Base-by-base conservation (phyloP, 2,797 vertebrate species). In the Podarcis siculus region DNA sequence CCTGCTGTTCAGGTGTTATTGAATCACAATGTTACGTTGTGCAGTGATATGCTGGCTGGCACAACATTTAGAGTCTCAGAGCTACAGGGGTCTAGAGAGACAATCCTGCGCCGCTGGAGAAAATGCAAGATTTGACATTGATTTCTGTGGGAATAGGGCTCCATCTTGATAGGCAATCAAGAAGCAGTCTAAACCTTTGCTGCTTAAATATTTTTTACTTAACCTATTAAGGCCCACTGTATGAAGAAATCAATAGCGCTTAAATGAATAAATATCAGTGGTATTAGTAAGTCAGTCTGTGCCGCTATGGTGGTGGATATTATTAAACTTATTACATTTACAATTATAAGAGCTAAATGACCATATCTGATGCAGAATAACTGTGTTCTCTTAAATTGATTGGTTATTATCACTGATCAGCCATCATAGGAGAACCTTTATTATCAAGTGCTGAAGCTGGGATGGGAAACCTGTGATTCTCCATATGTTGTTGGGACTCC, bases 231-330 rank as follows among this genome's bases (percentile, higher is more conserved):
- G n/a, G 67, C 27, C 30, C 37, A 64, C 35, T 64, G 69, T 58
- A 84, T 85, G 76, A 84, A 84, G 45, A 88, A 79, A 80, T 75
- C 78, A 81, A 76, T 67, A 80, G 3, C 69, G 49, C 55, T 85
- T 89, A 66, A 89, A 75, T n/a, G 25, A 79, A 85, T 66, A 79
- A 85, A 37, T 73, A 75, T 55, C 79, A 75, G 55, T 49, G 81
- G 32, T 79, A 45, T 83, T 30, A 21, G 45, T 39, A 61, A 61
- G 55, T 27, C 35, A 83, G 82, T 23, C 15, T 72, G 35, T 58
- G 82, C 75, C 13, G 7, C 23, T 32, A 6, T 19, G 30, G 30
- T 27, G 12, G 17, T 58, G 61, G 66, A 8, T 39, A 72, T 79
- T 71, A 83, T 72, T 84, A 88, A 61, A 25, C 27, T 42, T 88